A percentile compares a stretch with the other conserved stretches of the same genome.
These are phyloP conservation scores for Promerops cafer DNA, from an alignment of 2,113 vertebrate genomes.

Conservation along the genomic window DNA sequence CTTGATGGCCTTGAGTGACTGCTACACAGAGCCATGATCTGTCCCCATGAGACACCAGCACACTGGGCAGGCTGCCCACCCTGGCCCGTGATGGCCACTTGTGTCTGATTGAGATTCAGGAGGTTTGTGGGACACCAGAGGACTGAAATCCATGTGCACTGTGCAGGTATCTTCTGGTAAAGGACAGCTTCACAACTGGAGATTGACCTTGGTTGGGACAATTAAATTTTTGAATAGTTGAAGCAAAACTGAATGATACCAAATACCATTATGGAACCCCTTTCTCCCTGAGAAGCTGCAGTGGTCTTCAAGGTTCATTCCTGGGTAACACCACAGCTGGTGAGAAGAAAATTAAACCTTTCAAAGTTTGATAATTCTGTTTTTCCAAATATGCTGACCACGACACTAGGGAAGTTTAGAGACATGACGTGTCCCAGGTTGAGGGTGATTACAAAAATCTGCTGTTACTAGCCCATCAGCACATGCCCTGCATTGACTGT, in stretches of 20 bases:
- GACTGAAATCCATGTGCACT: background rate
- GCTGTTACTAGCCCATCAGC: background rate
- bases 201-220: background rate
- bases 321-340: background rate
- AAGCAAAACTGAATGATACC: background rate
- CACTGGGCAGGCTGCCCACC: background rate
- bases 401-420: background rate
- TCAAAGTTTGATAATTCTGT: background rate
- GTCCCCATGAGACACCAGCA: background rate
- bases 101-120: background rate
- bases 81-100: accelerated
- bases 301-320: background rate
- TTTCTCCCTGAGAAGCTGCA: background rate
- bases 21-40: background rate
- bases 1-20: background rate
- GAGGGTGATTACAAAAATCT: background rate
- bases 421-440: background rate
- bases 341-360: background rate
- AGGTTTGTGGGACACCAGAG: background rate
- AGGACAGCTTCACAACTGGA: background rate
- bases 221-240: background rate
- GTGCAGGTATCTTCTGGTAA: background rate
- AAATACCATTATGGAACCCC: background rate
- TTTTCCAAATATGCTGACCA: background rate
- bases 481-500: background rate